Base-by-base conservation (phyloP, 2,797 vertebrate species). In the Sphenopsis melanotis region DNA sequence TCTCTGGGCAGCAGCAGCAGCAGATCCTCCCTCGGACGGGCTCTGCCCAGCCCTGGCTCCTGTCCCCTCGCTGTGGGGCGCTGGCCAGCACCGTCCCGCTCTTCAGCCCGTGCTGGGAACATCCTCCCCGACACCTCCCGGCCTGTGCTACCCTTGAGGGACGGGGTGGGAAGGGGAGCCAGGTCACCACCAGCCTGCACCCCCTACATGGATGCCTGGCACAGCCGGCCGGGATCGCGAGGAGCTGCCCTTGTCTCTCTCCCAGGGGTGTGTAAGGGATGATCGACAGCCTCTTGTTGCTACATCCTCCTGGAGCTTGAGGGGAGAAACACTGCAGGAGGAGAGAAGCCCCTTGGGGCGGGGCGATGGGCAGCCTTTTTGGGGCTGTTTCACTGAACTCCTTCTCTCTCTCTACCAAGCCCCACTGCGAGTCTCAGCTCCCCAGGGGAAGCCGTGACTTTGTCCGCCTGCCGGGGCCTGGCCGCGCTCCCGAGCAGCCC, bases 161-260 rank as follows among this genome's bases (percentile, higher is more conserved):
- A 21, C 0, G 0, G 55, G 6, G 12, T 5, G 12, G 29, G 53
- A 46, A 32, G 34, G 16, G 27, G 2, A 68, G 3, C 11, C 65
- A 22, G 44, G 37, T 61, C 64, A 23, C 32, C 11, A 2, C 15
- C 42, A 72, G 16, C 24, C 72, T 77, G 68, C 46, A 85, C 44
- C 14, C 47, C 21, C 16, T 16, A 16, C 41, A 41, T 3, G 0
- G 0, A 17, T 1, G 12, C 36, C 64, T 20, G 64, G 46, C 47
- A 83, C 19, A 68, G 44, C 8, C 2, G 0, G 34, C 30, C 78
- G n/a, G 41, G 59, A 36, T 29, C 53, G 23, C 12, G 12, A 34
- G 64, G 53, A 82, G 5, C 46, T 84, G 30, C 7, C 12, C 11
- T 17, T 30, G 3, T 6, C 20, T 26, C 22, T 46, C 39, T 59